Evolutionary conservation across 2,113 vertebrate species (phyloP).

Genomic region (Thermophis baileyi): DNA sequence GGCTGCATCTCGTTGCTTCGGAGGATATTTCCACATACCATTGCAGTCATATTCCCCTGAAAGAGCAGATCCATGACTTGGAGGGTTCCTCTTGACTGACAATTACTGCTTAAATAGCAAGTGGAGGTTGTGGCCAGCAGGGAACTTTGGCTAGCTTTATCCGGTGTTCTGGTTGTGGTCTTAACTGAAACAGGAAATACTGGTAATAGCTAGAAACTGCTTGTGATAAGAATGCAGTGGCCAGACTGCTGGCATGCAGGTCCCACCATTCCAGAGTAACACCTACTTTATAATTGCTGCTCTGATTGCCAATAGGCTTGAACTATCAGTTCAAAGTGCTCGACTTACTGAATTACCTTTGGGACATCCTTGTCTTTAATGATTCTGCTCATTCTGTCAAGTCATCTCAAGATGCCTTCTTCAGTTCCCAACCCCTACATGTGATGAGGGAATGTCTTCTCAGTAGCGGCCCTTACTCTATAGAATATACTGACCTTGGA

Average conservation of each 20-base stretch:
- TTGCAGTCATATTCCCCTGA: neutral
- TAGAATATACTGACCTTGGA: neutral
- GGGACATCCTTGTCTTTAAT: neutral
- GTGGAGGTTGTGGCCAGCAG: neutral
- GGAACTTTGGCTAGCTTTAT: neutral
- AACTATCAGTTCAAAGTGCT: neutral
- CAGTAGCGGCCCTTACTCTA: neutral
- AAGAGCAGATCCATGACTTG: neutral
- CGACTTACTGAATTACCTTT: neutral
- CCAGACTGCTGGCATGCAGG: neutral
- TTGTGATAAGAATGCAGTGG: neutral
- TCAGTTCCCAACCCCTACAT: neutral
- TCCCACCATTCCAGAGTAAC: neutral
- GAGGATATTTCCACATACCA: neutral
- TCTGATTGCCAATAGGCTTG: neutral
- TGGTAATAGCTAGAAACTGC: neutral
- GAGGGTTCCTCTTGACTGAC: neutral
- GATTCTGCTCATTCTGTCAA: neutral
- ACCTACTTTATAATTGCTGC: neutral
- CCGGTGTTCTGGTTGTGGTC: neutral
- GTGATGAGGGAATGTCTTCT: neutral
- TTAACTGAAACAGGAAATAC: neutral
- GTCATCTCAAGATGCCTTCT: neutral
- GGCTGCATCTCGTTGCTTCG: neutral
- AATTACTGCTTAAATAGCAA: neutral